phyloP scores from a whole-genome alignment of 1,140 invertebrate genomes.

The Lutraria rhynchaena region DNA sequence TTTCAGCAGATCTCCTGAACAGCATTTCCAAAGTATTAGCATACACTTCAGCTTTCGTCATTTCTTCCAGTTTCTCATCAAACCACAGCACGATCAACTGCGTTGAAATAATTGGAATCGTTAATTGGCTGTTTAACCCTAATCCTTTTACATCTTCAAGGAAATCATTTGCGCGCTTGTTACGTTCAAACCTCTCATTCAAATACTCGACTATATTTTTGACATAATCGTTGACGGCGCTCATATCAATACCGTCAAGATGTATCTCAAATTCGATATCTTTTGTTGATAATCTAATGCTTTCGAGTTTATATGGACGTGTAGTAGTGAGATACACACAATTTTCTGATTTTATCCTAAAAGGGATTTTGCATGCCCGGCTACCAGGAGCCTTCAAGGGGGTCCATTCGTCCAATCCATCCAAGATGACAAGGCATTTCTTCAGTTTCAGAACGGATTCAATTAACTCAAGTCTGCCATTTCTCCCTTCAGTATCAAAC shows the following conservation, averaged over 20 bases:
- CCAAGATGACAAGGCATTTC: constrained; percentile 11
- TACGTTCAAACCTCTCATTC: constrained; percentile 9
- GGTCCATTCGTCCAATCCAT: constrained; percentile 28
- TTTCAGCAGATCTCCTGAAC: background rate
- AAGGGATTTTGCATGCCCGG: constrained; percentile 8
- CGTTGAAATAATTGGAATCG: background rate
- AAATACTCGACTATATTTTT: background rate
- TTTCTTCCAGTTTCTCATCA: background rate
- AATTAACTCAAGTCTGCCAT: background rate
- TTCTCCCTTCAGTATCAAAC: background rate
- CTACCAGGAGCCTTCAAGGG: background rate
- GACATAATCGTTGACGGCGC: background rate
- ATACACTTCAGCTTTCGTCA: constrained; percentile 2
- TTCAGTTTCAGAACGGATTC: background rate
- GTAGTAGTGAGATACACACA: background rate
- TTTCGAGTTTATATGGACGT: constrained; percentile 16
- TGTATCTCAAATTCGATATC: background rate
- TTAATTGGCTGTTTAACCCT: background rate
- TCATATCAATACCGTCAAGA: background rate
- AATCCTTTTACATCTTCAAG: background rate
- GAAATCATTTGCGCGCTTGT: background rate
- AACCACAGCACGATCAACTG: constrained; percentile 7
- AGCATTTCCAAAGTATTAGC: constrained; percentile 9
- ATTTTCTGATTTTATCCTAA: background rate
- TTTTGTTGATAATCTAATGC: background rate